Conservation (phyloP, 2,113 vertebrate genomes). For the Podiceps cristatus region DNA sequence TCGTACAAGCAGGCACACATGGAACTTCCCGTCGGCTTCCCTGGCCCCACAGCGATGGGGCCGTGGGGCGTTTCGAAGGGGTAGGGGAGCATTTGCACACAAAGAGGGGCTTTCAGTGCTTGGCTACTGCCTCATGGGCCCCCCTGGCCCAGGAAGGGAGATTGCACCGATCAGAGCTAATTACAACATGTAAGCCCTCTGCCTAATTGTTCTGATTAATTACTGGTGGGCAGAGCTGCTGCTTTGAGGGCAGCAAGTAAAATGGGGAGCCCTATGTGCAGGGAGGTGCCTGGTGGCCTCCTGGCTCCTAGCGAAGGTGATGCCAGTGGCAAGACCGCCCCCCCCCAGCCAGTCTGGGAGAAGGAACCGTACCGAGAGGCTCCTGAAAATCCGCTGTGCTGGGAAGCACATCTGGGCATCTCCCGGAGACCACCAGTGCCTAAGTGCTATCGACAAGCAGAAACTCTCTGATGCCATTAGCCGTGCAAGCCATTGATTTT, state of each 20-base stretch:
- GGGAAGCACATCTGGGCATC: neutral
- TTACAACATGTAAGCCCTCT: conserved; percentile 78
- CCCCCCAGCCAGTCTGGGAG: rapidly evolving
- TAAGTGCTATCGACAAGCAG: conserved; percentile 30
- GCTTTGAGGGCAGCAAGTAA: conserved; percentile 54
- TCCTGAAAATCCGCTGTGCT: neutral
- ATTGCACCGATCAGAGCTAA: conserved; percentile 73
- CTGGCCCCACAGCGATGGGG: rapidly evolving
- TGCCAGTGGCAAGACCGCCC: neutral
- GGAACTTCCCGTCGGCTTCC: rapidly evolving
- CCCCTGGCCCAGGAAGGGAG: neutral
- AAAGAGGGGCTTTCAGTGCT: neutral
- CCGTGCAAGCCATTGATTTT: neutral
- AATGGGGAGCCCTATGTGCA: neutral
- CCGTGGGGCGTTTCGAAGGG: rapidly evolving
- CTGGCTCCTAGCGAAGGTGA: neutral
- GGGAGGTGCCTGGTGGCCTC: neutral
- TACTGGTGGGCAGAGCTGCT: conserved; percentile 77
- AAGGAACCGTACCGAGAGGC: neutral
- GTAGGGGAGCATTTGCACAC: neutral
- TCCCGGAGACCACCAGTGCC: neutral
- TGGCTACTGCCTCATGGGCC: neutral
- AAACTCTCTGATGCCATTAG: conserved; percentile 9
- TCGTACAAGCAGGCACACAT: rapidly evolving
- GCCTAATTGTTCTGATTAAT: conserved; percentile 87